Evolutionary conservation across 2,797 vertebrate species (phyloP).

Genomic region (Cuniculus paca): DNA sequence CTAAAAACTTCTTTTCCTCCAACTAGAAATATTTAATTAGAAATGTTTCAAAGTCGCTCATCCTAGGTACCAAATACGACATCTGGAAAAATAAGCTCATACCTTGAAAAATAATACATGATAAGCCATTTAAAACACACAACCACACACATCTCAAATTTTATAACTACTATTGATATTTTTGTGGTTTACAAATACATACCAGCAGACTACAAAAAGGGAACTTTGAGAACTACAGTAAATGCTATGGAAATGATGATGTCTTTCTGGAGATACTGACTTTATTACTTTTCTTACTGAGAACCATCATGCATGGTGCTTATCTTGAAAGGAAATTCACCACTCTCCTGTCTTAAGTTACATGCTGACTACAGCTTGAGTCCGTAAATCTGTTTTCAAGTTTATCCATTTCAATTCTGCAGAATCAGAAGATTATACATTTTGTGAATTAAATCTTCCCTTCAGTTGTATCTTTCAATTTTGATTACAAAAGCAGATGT

Average conservation of each 20-base stretch:
- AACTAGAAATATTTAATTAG: conserved; percentile 61
- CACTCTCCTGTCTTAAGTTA: conserved; percentile 5
- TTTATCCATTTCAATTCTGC: conserved; percentile 58
- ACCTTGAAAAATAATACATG: not conserved
- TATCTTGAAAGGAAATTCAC: conserved; percentile 43
- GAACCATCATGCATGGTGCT: not conserved
- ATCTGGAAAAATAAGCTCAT: conserved; percentile 38
- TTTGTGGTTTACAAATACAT: conserved; percentile 50
- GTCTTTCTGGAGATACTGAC: not conserved
- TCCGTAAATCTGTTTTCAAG: conserved; percentile 46
- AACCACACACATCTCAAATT: conserved; percentile 19
- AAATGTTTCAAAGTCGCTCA: conserved; percentile 59
- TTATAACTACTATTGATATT: not conserved
- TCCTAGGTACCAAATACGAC: conserved; percentile 21
- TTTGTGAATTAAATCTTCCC: conserved; percentile 53
- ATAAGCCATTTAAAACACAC: conserved; percentile 25
- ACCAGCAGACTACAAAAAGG: not conserved
- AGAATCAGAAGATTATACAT: conserved; percentile 56
- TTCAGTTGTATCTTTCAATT: conserved; percentile 36
- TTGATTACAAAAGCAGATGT: conserved; percentile 67
- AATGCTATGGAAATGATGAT: not conserved
- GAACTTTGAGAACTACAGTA: not conserved
- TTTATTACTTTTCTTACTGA: not conserved
- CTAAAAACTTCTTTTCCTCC: conserved; percentile 37
- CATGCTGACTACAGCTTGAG: not conserved